Percentiles rank a stretch among this genome's conserved stretches.
Evolutionary conservation across 1,140 invertebrate species (phyloP).

Genomic region (Heliothis virescens): DNA sequence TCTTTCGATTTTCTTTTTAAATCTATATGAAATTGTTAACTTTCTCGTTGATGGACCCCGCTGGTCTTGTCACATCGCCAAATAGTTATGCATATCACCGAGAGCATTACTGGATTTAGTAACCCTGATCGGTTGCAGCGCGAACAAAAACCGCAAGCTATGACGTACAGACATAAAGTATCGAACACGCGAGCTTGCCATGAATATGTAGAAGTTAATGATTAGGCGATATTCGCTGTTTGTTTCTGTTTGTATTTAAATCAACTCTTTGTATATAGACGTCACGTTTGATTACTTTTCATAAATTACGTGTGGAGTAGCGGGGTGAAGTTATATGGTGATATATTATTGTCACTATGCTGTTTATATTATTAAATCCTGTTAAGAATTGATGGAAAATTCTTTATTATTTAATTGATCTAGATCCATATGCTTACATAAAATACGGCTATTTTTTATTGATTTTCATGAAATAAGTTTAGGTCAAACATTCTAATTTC

Average conservation of each 20-base stretch:
- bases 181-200: conserved; percentile 57
- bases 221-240: conserved; percentile 45
- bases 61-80: background rate
- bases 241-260: conserved; percentile 29
- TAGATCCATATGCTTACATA: no score
- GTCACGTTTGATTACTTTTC: background rate
- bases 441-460: no score
- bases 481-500: no score
- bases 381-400: no score
- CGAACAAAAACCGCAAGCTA: conserved; percentile 60
- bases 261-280: background rate
- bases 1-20: no score
- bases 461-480: no score
- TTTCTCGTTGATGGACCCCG: background rate
- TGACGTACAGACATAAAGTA: conserved; percentile 53
- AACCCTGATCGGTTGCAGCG: conserved; percentile 59
- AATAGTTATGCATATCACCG: conserved; percentile 18
- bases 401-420: no score
- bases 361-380: no score
- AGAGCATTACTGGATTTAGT: conserved; percentile 56
- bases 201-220: conserved; percentile 53
- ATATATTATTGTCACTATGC: no score
- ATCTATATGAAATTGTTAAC: no score
- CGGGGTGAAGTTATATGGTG: background rate
- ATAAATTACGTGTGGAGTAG: background rate